phyloP scores from a whole-genome alignment of 2,797 vertebrate genomes.

The Chaunax sp. region DNA sequence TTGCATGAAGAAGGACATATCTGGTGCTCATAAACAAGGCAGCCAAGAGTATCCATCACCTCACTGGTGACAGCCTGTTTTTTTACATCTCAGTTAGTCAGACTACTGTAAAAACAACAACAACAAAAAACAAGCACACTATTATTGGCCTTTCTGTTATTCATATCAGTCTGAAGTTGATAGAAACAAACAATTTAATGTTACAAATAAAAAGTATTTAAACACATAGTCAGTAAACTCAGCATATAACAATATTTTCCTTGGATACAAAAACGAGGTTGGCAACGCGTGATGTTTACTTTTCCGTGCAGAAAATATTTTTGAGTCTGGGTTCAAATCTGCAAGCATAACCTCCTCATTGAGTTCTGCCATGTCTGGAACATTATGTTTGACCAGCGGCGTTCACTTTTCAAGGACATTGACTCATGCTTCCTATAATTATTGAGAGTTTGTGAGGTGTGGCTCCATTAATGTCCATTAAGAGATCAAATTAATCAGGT shows the following conservation, averaged over 20 bases:
- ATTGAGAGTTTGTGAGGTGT: background rate
- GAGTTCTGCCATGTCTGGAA: no score
- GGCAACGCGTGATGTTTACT: constrained; percentile 51
- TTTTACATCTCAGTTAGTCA: constrained; percentile 22
- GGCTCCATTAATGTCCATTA: background rate
- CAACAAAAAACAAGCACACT: background rate
- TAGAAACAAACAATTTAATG: constrained; percentile 18
- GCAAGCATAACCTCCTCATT: constrained; percentile 29
- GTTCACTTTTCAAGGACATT: constrained; percentile 4
- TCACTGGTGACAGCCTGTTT: constrained; percentile 67
- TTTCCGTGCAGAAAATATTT: constrained; percentile 50
- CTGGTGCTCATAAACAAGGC: constrained; percentile 53
- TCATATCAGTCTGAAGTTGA: background rate
- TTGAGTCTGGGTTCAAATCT: constrained; percentile 46
- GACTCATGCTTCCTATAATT: background rate
- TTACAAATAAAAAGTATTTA: constrained; percentile 22
- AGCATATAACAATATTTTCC: constrained; percentile 36
- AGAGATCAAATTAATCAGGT: background rate
- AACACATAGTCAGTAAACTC: background rate
- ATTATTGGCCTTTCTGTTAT: constrained; percentile 20
- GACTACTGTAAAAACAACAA: constrained; percentile 10
- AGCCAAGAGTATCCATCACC: constrained; percentile 66
- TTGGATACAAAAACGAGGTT: constrained; percentile 40
- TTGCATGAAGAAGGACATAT: constrained; percentile 63
- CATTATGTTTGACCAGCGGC: background rate